phyloP scores from a whole-genome alignment of 2,888 invertebrate species.

The Cephalotes varians region DNA sequence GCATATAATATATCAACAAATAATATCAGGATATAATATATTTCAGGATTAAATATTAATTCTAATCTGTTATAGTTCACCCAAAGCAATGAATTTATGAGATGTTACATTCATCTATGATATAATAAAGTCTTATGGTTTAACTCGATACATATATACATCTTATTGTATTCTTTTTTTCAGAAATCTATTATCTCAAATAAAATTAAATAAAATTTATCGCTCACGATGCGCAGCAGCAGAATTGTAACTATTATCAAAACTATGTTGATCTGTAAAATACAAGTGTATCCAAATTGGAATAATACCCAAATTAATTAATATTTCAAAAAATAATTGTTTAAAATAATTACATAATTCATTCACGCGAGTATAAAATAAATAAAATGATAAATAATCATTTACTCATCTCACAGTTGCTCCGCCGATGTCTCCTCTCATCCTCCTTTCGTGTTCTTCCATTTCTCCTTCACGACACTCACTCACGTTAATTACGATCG shows the following conservation, averaged over 20 bases:
- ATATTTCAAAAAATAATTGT: neutral
- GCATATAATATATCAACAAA: neutral
- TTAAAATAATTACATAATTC: conserved; percentile 3
- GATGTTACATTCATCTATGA: neutral
- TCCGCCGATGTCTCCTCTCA: neutral
- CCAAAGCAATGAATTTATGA: neutral
- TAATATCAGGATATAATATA: neutral
- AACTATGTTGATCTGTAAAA: conserved; percentile 1
- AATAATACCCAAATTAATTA: neutral
- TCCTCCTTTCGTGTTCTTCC: neutral
- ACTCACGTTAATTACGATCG: conserved; percentile 7
- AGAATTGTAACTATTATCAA: neutral
- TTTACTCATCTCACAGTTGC: neutral
- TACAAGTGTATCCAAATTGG: neutral
- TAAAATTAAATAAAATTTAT: neutral
- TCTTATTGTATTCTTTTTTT: neutral
- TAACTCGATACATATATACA: neutral
- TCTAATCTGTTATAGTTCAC: neutral
- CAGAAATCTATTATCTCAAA: neutral
- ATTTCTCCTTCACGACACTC: conserved; percentile 3
- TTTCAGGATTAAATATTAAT: neutral
- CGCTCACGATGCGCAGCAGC: neutral
- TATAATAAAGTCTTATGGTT: neutral
- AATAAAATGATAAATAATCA: neutral
- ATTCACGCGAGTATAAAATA: neutral